phyloP scores from a whole-genome alignment of 2,888 invertebrate species.

The Cheilosia scutellata region DNA sequence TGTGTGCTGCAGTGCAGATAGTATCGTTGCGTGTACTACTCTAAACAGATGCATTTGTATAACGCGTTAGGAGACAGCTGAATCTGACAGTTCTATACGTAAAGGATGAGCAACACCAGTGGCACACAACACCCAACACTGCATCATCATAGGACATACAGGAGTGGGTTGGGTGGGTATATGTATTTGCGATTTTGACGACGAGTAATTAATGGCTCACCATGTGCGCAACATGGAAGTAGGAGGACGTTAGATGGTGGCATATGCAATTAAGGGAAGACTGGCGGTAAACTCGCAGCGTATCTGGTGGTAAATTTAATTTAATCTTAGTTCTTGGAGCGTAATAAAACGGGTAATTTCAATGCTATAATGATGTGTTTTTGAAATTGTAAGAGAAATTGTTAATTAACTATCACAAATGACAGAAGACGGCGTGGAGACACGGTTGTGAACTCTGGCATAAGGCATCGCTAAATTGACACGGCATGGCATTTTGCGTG shows the following conservation, averaged over 20 bases:
- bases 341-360: neutral
- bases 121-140: no score
- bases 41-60: slow-evolving; percentile 4
- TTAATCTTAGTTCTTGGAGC: neutral
- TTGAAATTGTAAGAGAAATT: neutral
- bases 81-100: slow-evolving; percentile 12
- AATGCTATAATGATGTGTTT: neutral
- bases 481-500: no score
- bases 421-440: neutral
- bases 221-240: neutral
- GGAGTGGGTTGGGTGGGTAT: neutral
- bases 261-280: slow-evolving; percentile 27
- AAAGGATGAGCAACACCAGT: neutral
- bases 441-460: no score
- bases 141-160: neutral
- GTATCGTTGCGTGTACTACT: slow-evolving; percentile 1
- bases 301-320: neutral
- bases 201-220: slow-evolving; percentile 26
- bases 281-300: slow-evolving; percentile 1
- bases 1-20: slow-evolving; percentile 1
- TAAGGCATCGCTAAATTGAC: no score
- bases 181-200: slow-evolving; percentile 5
- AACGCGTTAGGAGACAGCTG: slow-evolving; percentile 13
- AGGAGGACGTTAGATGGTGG: neutral
- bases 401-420: neutral